These are phyloP conservation scores for Uropsilus gracilis DNA, from an alignment of 2,113 vertebrate genomes.

Conservation along the genomic window DNA sequence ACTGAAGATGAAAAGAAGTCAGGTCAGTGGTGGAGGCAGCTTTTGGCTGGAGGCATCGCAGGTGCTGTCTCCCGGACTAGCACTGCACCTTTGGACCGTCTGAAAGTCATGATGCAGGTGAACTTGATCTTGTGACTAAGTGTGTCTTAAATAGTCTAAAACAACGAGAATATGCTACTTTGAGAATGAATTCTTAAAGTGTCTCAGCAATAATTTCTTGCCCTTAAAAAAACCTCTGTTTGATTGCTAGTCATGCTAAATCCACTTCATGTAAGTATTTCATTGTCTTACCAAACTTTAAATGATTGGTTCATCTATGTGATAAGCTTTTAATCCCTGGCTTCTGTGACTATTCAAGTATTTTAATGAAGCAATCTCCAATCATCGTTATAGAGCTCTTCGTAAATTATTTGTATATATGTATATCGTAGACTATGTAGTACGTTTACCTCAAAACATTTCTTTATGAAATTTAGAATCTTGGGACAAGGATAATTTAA, in stretches of 20 bases:
- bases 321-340: not conserved
- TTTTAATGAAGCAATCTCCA: not conserved
- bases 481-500: not conserved
- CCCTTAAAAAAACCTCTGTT: not conserved
- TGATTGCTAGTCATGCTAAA: not conserved
- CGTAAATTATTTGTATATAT: conserved; percentile 4
- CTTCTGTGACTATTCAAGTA: not conserved
- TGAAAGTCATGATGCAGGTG: conserved; percentile 98
- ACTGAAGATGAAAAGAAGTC: conserved; percentile 94
- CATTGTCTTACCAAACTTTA: not conserved
- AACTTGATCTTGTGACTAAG: not conserved
- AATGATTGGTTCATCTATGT: not conserved
- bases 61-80: conserved; percentile 95
- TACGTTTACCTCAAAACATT: not conserved
- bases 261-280: not conserved
- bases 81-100: conserved; percentile 94
- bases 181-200: not conserved
- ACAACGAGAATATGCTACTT: not conserved
- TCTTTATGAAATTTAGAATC: not conserved
- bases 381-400: not conserved
- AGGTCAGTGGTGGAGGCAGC: conserved; percentile 95
- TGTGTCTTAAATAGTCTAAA: not conserved
- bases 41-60: conserved; percentile 91
- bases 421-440: no score
- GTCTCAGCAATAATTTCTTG: not conserved